These are phyloP conservation scores for Oscheius sp. DNA, from an alignment of 2,888 invertebrate genomes.

Conservation along the genomic window DNA sequence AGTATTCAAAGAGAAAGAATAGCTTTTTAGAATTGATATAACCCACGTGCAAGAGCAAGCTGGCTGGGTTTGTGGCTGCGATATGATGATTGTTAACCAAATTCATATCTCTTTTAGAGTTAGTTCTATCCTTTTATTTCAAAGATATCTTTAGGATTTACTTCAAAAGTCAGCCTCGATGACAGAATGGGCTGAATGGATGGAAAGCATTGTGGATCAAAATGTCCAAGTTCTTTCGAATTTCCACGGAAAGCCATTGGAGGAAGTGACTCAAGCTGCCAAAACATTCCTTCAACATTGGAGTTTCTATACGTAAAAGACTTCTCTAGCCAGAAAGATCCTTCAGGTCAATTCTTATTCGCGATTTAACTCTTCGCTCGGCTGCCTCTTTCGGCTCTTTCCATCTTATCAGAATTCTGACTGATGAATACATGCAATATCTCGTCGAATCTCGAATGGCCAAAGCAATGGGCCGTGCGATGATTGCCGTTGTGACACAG, in stretches of 20 bases:
- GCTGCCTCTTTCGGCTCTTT: constrained; percentile 99
- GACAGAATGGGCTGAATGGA: constrained; percentile 97
- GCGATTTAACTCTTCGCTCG: constrained; percentile 92
- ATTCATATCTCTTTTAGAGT: constrained; percentile 57
- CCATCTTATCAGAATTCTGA: constrained; percentile 93
- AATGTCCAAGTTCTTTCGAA: constrained; percentile 80
- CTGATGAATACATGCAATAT: constrained; percentile 99
- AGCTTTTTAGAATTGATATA: constrained; percentile 86
- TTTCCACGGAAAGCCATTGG: constrained; percentile 77
- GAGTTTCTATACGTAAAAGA: constrained; percentile 87
- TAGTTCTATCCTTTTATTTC: not conserved
- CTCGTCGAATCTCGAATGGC: constrained; percentile 80
- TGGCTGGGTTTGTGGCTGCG: constrained; percentile 96
- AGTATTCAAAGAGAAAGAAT: no score
- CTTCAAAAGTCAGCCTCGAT: constrained; percentile 84
- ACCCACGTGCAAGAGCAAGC: constrained; percentile 90
- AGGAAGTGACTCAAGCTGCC: constrained; percentile 83
- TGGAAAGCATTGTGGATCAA: constrained; percentile 89
- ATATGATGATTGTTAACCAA: constrained; percentile 79
- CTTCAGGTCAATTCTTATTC: constrained; percentile 90
- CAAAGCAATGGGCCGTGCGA: constrained; percentile 34
- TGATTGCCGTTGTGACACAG: constrained; percentile 31
- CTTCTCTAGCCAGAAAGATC: not conserved
- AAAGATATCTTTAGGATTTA: constrained; percentile 76
- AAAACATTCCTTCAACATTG: constrained; percentile 94